Percentiles rank a stretch among this genome's conserved stretches.
These are phyloP conservation scores for Drosophila mulleri DNA, from an alignment of 2,888 invertebrate genomes.

Conservation along the genomic window DNA sequence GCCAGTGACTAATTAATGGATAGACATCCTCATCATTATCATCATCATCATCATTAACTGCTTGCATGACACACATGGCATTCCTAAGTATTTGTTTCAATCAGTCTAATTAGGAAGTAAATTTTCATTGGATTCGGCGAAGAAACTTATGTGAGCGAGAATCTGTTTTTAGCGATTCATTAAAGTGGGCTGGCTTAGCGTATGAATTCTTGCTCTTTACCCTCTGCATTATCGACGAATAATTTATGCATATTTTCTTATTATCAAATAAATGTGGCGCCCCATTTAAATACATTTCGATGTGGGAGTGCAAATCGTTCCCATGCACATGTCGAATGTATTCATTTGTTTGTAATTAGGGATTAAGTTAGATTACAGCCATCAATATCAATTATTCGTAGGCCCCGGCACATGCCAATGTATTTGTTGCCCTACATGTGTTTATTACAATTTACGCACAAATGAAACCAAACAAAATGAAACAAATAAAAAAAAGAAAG, in stretches of 20 bases:
- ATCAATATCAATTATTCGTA: constrained; percentile 79
- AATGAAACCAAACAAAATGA: constrained; percentile 38
- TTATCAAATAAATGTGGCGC: constrained; percentile 18
- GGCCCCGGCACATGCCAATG: constrained; percentile 51
- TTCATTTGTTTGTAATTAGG: constrained; percentile 80
- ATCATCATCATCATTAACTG: constrained; percentile 31
- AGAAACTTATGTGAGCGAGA: not conserved
- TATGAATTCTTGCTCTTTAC: not conserved
- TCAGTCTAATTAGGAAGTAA: constrained; percentile 73
- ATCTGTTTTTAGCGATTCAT: constrained; percentile 16
- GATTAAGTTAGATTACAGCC: constrained; percentile 79
- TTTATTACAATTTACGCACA: constrained; percentile 68
- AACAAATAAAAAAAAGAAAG: constrained; percentile 8
- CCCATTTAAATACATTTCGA: constrained; percentile 5
- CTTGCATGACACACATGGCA: constrained; percentile 28
- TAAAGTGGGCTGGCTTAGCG: constrained; percentile 1
- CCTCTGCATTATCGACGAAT: constrained; percentile 23
- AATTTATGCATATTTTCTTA: constrained; percentile 49
- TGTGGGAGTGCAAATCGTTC: not conserved
- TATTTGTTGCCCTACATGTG: constrained; percentile 62
- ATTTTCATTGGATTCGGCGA: constrained; percentile 34
- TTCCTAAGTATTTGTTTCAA: constrained; percentile 49
- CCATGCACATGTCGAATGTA: constrained; percentile 55
- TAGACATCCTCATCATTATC: constrained; percentile 10
- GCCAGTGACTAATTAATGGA: constrained; percentile 61